phyloP scores from a whole-genome alignment of 2,113 vertebrate species.

The Chloropsis cyanopogon region DNA sequence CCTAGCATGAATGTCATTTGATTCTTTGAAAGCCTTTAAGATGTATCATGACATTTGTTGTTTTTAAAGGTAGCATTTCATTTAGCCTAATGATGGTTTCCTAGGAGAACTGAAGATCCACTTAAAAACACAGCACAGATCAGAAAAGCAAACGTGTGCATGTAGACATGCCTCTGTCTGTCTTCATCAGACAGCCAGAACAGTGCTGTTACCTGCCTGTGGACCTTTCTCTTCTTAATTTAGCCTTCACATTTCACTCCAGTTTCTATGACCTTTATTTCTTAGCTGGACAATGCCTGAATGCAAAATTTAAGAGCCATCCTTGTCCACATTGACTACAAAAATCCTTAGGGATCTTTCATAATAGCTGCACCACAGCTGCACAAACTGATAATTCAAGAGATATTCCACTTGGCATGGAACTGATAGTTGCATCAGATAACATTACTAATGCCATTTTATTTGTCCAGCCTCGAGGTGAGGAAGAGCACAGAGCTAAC shows the following conservation, averaged over 20 bases:
- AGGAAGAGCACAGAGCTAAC: background rate
- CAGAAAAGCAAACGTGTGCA: background rate
- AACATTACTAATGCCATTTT: background rate
- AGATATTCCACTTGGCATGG: background rate
- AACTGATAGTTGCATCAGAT: background rate
- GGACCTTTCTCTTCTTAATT: background rate
- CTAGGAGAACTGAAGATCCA: constrained; percentile 30
- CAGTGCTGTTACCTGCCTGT: background rate
- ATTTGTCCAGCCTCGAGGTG: background rate
- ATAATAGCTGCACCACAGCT: background rate
- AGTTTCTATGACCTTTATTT: background rate
- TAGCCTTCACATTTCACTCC: background rate
- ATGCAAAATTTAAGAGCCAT: background rate
- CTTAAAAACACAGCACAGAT: background rate
- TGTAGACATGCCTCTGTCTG: background rate
- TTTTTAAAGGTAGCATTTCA: constrained; percentile 31
- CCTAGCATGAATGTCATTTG: background rate
- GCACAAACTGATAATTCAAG: background rate
- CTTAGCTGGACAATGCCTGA: background rate
- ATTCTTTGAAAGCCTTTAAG: background rate
- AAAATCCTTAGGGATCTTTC: background rate
- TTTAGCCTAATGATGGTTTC: constrained; percentile 37
- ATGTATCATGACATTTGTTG: background rate
- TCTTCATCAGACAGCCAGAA: background rate
- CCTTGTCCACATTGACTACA: background rate